Percentiles rank a stretch among this genome's conserved stretches.
Conservation (phyloP, 2,888 invertebrate species). For the Deroplatys truncata region DNA sequence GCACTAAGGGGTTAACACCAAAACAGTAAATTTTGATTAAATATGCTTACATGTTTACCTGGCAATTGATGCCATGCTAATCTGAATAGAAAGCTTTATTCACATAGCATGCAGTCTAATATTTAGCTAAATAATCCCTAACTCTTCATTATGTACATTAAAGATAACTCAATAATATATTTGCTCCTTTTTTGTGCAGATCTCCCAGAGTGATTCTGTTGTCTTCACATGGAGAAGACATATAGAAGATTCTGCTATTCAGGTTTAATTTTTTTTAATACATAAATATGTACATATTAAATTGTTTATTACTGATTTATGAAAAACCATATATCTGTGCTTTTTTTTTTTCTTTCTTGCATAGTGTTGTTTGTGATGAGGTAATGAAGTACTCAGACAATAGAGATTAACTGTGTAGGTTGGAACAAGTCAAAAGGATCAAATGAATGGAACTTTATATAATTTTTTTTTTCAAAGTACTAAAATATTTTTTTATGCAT, state of each 20-base stretch:
- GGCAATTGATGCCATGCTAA: too few relatives aligned
- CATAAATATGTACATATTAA: background rate
- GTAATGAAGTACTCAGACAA: background rate
- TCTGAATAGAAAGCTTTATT: too few relatives aligned
- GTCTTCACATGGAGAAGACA: background rate
- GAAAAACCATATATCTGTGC: background rate
- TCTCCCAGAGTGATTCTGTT: background rate
- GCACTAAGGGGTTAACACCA: too few relatives aligned
- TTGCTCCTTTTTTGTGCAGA: background rate
- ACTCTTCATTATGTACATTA: too few relatives aligned
- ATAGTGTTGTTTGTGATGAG: background rate
- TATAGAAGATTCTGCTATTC: background rate
- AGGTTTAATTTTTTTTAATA: background rate
- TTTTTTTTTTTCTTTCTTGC: background rate
- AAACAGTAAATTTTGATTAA: too few relatives aligned
- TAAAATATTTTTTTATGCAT: slow-evolving; percentile 11
- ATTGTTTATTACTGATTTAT: background rate
- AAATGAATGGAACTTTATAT: background rate
- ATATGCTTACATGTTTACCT: too few relatives aligned
- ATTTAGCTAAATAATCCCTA: too few relatives aligned
- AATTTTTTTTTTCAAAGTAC: background rate
- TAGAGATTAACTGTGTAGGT: background rate
- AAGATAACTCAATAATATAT: too few relatives aligned
- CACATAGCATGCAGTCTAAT: too few relatives aligned
- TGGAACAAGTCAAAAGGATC: background rate